Conservation (phyloP, 2,888 invertebrate genomes). For the Sarcophaga variegata region DNA sequence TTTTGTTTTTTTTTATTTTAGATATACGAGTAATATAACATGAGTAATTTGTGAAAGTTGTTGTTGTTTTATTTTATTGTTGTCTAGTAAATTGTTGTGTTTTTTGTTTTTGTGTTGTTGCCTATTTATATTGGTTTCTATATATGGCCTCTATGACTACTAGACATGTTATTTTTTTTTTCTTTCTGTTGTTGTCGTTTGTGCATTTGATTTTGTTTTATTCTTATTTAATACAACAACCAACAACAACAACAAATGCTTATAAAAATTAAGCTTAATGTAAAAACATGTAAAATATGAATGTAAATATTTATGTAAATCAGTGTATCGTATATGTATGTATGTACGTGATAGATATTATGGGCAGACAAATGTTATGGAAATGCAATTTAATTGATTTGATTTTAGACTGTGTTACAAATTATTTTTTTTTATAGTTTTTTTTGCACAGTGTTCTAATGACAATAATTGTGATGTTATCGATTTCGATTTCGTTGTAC, state of each 20-base stretch:
- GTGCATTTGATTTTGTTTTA: too few species aligned
- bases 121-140: constrained; percentile 6
- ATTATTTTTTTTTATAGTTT: background rate
- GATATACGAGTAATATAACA: background rate
- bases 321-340: background rate
- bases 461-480: constrained; percentile 13
- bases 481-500: constrained; percentile 34
- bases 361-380: background rate
- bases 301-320: background rate
- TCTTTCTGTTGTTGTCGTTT: too few species aligned
- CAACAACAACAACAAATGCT: too few species aligned
- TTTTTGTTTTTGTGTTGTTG: constrained; percentile 15
- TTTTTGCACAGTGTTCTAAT: background rate
- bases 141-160: background rate
- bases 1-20: constrained; percentile 12
- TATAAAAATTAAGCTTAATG: background rate
- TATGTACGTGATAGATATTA: constrained; percentile 2
- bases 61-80: background rate
- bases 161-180: background rate
- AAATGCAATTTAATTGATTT: constrained; percentile 38
- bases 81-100: too few species aligned
- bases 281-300: background rate
- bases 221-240: too few species aligned
- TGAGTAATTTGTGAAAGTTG: constrained; percentile 6
- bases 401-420: too few species aligned